Base-by-base conservation (phyloP, 2,113 vertebrate species). In the Grammomys surdaster region DNA sequence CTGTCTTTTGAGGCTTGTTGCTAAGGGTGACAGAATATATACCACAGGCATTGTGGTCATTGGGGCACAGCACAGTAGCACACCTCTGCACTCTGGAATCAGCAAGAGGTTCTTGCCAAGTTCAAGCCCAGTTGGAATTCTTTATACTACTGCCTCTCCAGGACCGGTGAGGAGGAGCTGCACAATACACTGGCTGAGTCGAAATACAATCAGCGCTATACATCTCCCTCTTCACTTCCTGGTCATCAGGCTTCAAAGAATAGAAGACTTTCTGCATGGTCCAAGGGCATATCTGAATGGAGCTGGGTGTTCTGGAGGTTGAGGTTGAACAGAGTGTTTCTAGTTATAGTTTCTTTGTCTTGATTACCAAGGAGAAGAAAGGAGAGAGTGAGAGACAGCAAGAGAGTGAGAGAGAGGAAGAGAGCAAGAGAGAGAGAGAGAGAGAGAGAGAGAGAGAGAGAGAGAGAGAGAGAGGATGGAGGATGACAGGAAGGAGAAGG, bases 1-100 rank as follows among this genome's bases (percentile, higher is more conserved):
- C 51, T 2, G 31, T 48, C 94, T 96, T 93, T 93, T 95, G 87
- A 96, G 78, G 58, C n/a, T 5, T 78, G 86, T 77, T 78, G 43
- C 82, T 24, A n/a, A 11, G 77, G 92, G 70, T 12, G 26, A 94
- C 40, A 51, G 36, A 28, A 36, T n/a, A 56, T 12, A 24, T n/a
- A 54, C 46, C 17, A 40, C 77, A 80, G 48, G 4, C 9, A 31
- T 24, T 4, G 5, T 24, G n/a, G 51, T 46, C 10, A 4, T 0
- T 31, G 43, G 67, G 65, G 69, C 31, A 65, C 31, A 19, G 48
- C 19, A 33, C 40, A 63, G 75, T 65, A 0, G 0, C 40, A 48
- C 3, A 2, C 26, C 4, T 76, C 58, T 19, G 75, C 80, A 69
- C 88, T 93, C 81, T 67, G 56, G 51, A n/a, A 56, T 81, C 48